Base-by-base conservation (phyloP, 2,888 invertebrate species). In the Melanotus villosus region DNA sequence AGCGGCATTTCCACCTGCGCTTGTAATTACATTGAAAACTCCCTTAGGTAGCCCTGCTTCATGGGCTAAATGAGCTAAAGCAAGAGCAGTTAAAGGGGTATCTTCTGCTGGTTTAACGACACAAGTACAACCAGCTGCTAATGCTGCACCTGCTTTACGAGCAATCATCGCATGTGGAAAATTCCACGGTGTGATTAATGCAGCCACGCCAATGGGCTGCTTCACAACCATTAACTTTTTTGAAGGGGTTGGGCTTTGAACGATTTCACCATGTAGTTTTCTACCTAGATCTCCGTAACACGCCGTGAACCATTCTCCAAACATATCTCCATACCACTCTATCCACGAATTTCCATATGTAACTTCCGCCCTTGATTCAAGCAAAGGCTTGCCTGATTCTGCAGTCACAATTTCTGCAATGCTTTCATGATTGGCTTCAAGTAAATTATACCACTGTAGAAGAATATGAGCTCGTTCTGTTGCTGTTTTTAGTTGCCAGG, bases 131-230 rank as follows among this genome's bases (percentile, higher is more conserved):
- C 99, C 98, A 9, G 95, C 96, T 30, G 98, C 97, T 74, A 99
- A 84, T 12, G 98, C 95, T 4, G 99, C 97, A 21, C 92, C 95
- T 1, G 95, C 97, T 86, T 99, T 99, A 54, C 99, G 88, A 0
- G 98, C 96, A 60, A 99, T 95, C 99, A 99, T 99, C 0, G 99
- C 99, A 84, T 93, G 91, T 0, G 99, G 99, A 80, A 95, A 95
- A 81, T 95, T 96, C 94, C 95, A 96, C 0, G 99, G 99, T 10
- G 98, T 98, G 18, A 99, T 97, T 68, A 99, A 87, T 12, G 93
- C 98, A 1, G 94, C 95, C 6, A 98, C 98, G 26, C 99, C 99
- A 66, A 98, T 88, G 0, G 99, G 98, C 79, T 98, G 94, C 74
- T 91, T 89, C 38, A 93, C 87, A 2, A 94, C 84, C 58, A 96